phyloP scores from a whole-genome alignment of 2,797 vertebrate species.

The Semaprochilodus insignis region DNA sequence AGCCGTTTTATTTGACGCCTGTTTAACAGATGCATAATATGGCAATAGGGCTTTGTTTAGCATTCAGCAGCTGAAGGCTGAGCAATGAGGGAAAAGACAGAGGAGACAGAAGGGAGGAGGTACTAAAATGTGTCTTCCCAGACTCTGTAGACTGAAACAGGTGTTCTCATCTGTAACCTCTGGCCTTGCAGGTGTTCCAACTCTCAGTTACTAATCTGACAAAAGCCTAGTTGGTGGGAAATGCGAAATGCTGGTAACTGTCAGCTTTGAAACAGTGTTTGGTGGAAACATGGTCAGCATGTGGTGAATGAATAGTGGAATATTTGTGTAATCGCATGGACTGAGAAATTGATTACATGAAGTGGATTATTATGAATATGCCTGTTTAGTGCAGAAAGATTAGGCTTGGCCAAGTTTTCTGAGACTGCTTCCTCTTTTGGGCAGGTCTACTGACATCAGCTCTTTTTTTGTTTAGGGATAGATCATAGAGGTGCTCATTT shows the following conservation, averaged over 20 bases:
- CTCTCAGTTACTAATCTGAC: slow-evolving; percentile 70
- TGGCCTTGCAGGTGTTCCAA: slow-evolving; percentile 73
- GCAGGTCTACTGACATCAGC: neutral
- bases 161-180: slow-evolving; percentile 65
- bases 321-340: slow-evolving; percentile 10
- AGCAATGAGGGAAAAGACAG: neutral
- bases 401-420: neutral
- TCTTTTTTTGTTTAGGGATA: neutral
- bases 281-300: slow-evolving; percentile 1
- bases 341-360: neutral
- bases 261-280: neutral
- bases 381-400: neutral
- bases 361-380: neutral
- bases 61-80: slow-evolving; percentile 18
- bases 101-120: neutral
- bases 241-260: slow-evolving; percentile 46
- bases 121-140: slow-evolving; percentile 56
- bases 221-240: slow-evolving; percentile 63
- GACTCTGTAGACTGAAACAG: slow-evolving; percentile 68
- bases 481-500: neutral
- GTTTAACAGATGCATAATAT: slow-evolving; percentile 56
- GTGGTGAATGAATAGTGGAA: neutral
- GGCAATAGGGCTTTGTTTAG: slow-evolving; percentile 32
- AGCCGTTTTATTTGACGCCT: slow-evolving; percentile 56
- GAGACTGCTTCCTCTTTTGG: neutral